Evolutionary conservation across 2,888 invertebrate genomes (phyloP).

Genomic region (Lochmaea crataegi): DNA sequence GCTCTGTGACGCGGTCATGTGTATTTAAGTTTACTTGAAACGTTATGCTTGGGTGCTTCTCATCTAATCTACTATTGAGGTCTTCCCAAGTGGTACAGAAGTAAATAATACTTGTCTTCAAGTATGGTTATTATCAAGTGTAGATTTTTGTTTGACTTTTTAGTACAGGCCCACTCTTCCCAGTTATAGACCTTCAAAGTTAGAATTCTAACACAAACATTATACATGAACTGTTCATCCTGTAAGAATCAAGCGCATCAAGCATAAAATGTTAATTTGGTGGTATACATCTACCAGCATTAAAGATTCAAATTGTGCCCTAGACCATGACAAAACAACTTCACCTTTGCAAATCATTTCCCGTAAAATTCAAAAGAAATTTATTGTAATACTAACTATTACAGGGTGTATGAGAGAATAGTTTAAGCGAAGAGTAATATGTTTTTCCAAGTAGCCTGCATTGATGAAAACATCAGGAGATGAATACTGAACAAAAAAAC

Average conservation of each 20-base stretch:
- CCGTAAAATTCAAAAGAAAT: constrained; percentile 11
- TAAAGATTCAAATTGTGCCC: constrained; percentile 23
- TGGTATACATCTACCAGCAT: constrained; percentile 12
- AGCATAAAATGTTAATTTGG: constrained; percentile 30
- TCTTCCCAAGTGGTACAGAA: constrained; percentile 8
- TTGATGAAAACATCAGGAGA: too few relatives aligned
- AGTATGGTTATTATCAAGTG: too few relatives aligned
- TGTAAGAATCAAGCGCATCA: not conserved
- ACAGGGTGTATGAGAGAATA: not conserved
- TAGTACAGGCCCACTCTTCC: too few relatives aligned
- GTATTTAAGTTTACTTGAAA: not conserved
- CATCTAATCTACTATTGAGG: constrained; percentile 5
- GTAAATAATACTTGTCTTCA: too few relatives aligned
- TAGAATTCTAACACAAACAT: too few relatives aligned
- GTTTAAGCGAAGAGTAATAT: not conserved
- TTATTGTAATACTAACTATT: not conserved
- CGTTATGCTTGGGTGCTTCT: not conserved
- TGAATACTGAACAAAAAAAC: too few relatives aligned
- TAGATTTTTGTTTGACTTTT: too few relatives aligned
- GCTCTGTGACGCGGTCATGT: too few relatives aligned
- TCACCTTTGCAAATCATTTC: constrained; percentile 24
- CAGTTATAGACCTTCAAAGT: too few relatives aligned
- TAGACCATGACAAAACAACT: constrained; percentile 27
- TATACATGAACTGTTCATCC: not conserved
- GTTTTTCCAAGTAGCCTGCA: too few relatives aligned